Evolutionary conservation across 92 coral and sea anemone species (phyloP).

Genomic region (Epizoanthus illoricatus): DNA sequence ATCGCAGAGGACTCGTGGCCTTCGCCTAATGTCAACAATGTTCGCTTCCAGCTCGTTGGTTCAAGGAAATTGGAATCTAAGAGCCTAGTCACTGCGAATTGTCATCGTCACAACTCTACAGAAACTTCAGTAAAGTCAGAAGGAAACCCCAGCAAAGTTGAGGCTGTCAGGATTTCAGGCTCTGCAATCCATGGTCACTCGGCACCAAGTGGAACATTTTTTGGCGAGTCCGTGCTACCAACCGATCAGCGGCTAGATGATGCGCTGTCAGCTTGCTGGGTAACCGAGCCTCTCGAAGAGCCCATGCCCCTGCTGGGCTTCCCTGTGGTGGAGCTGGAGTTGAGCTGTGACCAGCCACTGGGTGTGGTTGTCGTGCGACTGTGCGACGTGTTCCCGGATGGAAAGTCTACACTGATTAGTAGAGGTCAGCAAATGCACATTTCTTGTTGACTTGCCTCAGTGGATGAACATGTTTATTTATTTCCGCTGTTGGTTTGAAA

Average conservation of each 20-base stretch:
- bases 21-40: conserved; percentile 55
- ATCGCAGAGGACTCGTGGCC: conserved; percentile 83
- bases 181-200: conserved; percentile 28
- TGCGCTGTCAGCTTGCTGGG: conserved; percentile 72
- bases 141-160: not conserved
- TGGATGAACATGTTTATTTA: no score
- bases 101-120: not conserved
- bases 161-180: not conserved
- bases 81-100: not conserved
- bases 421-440: conserved; percentile 45
- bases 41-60: conserved; percentile 33
- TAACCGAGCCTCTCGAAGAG: conserved; percentile 50
- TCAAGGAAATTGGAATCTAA: conserved; percentile 33
- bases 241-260: conserved; percentile 67
- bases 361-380: conserved; percentile 63
- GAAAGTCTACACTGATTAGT: conserved; percentile 63
- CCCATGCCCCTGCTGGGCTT: conserved; percentile 62
- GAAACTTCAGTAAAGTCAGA: not conserved
- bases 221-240: conserved; percentile 50
- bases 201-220: conserved; percentile 5
- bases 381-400: conserved; percentile 78
- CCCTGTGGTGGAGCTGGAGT: conserved; percentile 52
- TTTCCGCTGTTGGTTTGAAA: no score
- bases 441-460: not conserved
- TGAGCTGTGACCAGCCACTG: conserved; percentile 65